A percentile compares a stretch with the other conserved stretches of the same genome.
phyloP scores from a whole-genome alignment of 2,888 invertebrate species.

The Caenorhabditis becei region DNA sequence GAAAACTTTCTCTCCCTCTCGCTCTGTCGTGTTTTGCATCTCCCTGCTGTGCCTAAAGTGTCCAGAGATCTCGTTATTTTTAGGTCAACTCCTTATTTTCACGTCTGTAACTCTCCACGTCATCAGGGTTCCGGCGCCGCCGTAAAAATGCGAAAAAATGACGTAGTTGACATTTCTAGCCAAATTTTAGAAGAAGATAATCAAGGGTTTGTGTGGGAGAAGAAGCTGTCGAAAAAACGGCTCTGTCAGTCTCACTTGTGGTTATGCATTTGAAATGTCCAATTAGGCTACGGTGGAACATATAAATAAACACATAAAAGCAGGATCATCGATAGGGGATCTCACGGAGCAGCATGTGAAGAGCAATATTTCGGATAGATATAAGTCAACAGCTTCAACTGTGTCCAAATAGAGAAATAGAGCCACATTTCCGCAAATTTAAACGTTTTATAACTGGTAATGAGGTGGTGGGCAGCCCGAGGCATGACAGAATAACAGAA shows the following conservation, averaged over 20 bases:
- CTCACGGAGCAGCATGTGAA: too few relatives aligned
- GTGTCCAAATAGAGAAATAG: neutral
- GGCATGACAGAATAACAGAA: neutral
- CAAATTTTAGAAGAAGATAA: neutral
- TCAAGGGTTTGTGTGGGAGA: neutral
- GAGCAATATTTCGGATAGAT: conserved; percentile 8
- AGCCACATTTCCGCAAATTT: neutral
- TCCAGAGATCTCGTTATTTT: conserved; percentile 22
- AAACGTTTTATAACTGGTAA: neutral
- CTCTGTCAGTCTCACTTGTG: neutral
- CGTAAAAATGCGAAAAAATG: too few relatives aligned
- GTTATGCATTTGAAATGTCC: conserved; percentile 17
- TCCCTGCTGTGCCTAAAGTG: neutral
- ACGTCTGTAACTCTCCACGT: neutral
- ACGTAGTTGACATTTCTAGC: neutral
- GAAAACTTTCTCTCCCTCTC: conserved; percentile 1
- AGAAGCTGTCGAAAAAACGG: neutral
- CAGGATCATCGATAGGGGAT: neutral
- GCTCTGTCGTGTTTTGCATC: too few relatives aligned
- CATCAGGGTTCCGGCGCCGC: neutral
- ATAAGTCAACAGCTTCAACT: conserved; percentile 1
- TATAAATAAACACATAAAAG: neutral
- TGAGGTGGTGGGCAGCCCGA: neutral
- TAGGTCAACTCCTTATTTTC: conserved; percentile 13
- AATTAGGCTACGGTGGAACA: neutral